Percentiles rank a stretch among this genome's conserved stretches.
These are phyloP conservation scores for Cerastoderma edule DNA, from an alignment of 2,888 invertebrate genomes.

Conservation along the genomic window DNA sequence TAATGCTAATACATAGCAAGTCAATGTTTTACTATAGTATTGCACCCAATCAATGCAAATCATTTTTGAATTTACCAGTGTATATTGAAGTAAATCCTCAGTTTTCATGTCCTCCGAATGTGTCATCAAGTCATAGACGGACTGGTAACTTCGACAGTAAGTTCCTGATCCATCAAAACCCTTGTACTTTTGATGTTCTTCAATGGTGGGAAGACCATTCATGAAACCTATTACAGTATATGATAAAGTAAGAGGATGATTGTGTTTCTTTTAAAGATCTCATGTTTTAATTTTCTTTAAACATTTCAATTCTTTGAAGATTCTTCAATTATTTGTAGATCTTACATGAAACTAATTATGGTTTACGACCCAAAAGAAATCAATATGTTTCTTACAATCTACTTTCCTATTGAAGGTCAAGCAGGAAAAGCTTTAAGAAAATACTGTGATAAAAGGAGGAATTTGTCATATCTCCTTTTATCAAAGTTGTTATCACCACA, in stretches of 20 bases:
- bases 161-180: conserved; percentile 65
- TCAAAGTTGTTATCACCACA: background rate
- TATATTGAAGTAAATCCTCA: conserved; percentile 88
- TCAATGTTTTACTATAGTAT: background rate
- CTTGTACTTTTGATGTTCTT: background rate
- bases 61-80: conserved; percentile 71
- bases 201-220: background rate
- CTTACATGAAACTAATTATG: too few relatives aligned
- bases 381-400: too few relatives aligned
- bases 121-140: conserved; percentile 89
- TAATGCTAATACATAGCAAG: background rate
- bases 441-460: background rate
- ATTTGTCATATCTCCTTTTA: conserved; percentile 8
- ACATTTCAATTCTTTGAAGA: too few relatives aligned
- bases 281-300: too few relatives aligned
- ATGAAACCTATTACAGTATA: conserved; percentile 7
- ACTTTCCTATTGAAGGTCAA: too few relatives aligned
- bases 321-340: too few relatives aligned
- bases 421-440: too few relatives aligned
- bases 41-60: background rate
- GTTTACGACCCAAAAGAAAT: too few relatives aligned
- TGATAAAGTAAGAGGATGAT: background rate
- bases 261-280: too few relatives aligned
- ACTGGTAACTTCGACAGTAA: conserved; percentile 83
- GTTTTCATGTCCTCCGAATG: conserved; percentile 88